Base-by-base conservation (phyloP, 2,888 invertebrate genomes). In the Apamea crenata region DNA sequence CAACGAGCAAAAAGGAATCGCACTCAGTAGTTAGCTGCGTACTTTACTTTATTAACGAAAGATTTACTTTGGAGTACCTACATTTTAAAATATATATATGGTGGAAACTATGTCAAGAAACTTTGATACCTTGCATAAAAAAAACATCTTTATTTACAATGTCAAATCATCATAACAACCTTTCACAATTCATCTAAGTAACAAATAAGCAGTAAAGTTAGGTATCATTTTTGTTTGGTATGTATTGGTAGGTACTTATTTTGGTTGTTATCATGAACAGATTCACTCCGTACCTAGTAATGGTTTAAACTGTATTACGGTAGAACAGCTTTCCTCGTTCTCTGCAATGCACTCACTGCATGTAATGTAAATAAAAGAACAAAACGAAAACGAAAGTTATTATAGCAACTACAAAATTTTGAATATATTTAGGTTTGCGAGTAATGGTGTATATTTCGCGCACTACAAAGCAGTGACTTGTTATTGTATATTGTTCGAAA, bases 1-100 rank as follows among this genome's bases (percentile, higher is more conserved):
- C 75, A 53, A 53, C 67, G 32, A 79, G 66, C 73, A 89, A 82
- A 87, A 84, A 81, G 71, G 50, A 83, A 81, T 71, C 72, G 47
- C 61, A 71, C 70, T 74, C 59, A 65, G 68, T 79, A 86, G 72
- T 69, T 63, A 70, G 56, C 69, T 74, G 70, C n/a, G 50, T 65
- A 25, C 32, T 78, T 66, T 59, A 40, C 77, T 80, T 69, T 78
- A 74, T 74, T 70, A 82, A 76, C 63, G 12, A 16, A 47, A 47
- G 21, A 70, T 84, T 66, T 77, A 73, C 14, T 16, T 61, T 18
- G 2, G 3, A 68, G 36, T 50, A 47, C n/a, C n/a, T n/a, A n/a
- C n/a, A 29, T 65, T 40, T 63, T 71, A n/a, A 66, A 71, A 71
- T 66, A 69, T n/a, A n/a, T n/a, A 16, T 25, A 47, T 21, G 25